These are phyloP conservation scores for Characodon lateralis DNA, from an alignment of 2,797 vertebrate genomes.

Conservation along the genomic window DNA sequence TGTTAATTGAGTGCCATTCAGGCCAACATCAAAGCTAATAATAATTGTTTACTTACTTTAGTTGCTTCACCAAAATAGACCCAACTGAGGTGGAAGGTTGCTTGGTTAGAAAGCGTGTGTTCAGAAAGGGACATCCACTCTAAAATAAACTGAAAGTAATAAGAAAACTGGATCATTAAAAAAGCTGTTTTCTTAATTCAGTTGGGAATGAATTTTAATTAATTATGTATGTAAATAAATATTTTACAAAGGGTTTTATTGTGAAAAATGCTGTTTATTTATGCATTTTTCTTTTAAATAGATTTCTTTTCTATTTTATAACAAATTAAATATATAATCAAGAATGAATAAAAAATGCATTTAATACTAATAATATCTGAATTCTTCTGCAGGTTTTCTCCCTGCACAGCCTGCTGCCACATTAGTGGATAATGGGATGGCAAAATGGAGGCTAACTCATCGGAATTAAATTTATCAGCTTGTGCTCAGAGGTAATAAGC, in stretches of 20 bases:
- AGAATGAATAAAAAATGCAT: background rate
- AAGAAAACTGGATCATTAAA: conserved; percentile 1
- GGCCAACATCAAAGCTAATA: conserved; percentile 84
- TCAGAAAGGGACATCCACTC: conserved; percentile 55
- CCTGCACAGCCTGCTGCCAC: conserved; percentile 72
- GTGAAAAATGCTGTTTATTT: background rate
- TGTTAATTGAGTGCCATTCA: conserved; percentile 86
- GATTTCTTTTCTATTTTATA: background rate
- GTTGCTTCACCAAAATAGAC: conserved; percentile 70
- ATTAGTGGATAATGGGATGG: conserved; percentile 83
- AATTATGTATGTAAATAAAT: background rate
- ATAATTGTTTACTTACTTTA: conserved; percentile 80
- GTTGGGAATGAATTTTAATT: background rate
- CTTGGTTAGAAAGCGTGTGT: conserved; percentile 60
- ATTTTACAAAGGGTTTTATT: background rate
- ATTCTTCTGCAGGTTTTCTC: conserved; percentile 61
- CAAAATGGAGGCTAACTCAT: conserved; percentile 85
- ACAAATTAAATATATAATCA: background rate
- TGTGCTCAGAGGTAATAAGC: conserved; percentile 87
- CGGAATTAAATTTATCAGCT: conserved; percentile 87
- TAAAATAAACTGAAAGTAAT: conserved; percentile 20
- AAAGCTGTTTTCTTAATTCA: background rate
- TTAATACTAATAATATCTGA: conserved; percentile 1
- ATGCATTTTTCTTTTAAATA: background rate
- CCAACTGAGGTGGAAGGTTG: conserved; percentile 65